Evolutionary conservation across 2,113 vertebrate genomes (phyloP), one percentile per base, ranked within the genome.

Genomic region (Sarotherodon lohbergeri): DNA sequence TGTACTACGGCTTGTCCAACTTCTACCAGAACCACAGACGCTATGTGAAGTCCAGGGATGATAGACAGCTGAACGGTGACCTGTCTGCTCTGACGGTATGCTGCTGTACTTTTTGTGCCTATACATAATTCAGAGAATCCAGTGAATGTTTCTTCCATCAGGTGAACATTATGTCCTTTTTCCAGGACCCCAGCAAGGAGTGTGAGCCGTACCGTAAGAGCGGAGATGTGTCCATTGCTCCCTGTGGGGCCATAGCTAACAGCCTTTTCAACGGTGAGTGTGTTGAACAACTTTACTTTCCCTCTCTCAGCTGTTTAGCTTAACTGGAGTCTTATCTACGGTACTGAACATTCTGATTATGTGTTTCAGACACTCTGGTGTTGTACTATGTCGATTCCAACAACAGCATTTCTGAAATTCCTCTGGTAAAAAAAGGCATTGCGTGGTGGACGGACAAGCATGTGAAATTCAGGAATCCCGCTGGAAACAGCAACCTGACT

Each of bases 381-480:
- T 95, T 99, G 63, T 98, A 93, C 92, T 94, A 96, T 43, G 55
- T 97, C 29, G 94, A 97, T 16, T 61, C 86, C 86, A 98, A 97
- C 56, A 96, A 94, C 79, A 97, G 94, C 80, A 89, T 17, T 76
- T 96, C 32, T 14, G 4, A 8, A 4, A 95, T 99, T 93, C 2
- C 80, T 84, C 95, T 99, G 93, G 95, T 94, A 43, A 99, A 97
- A 91, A 99, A 97, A 90, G 98, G 98, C 52, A 99, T 99, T 84
- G 99, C 99, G 0, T 99, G 99, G 99, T 99, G 98, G 98, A 99
- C 98, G 79, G 99, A 99, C 96, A 99, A 99, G 94, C 97, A 98
- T 81, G 98, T 99, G 9, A 99, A 99, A 88, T 99, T 99, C 95
- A 98, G 97, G 95, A 99, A 99, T 94, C 98, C 98, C 9, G 88